These are phyloP conservation scores for Dendroctonus valens DNA, from an alignment of 1,140 invertebrate species.

Conservation along the genomic window DNA sequence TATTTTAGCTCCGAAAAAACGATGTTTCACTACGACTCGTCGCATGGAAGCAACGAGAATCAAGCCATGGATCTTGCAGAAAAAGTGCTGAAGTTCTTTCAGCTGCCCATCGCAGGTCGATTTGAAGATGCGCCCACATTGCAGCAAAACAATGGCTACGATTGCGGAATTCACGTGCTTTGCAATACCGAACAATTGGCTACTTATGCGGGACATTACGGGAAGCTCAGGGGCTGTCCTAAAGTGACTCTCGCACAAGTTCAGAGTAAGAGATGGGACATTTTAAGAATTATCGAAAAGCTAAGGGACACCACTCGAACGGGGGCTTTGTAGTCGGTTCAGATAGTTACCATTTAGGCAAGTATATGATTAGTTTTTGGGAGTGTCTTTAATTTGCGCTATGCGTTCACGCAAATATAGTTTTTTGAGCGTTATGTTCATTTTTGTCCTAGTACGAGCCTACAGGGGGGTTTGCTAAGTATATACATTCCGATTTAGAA, in stretches of 20 bases:
- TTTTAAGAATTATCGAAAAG: slow-evolving; percentile 49
- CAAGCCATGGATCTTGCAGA: slow-evolving; percentile 58
- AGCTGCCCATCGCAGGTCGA: slow-evolving; percentile 49
- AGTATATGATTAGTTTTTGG: no score
- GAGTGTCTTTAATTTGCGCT: no score
- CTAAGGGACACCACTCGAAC: slow-evolving; percentile 3
- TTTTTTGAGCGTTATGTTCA: no score
- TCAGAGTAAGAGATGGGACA: slow-evolving; percentile 43
- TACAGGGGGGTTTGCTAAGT: no score
- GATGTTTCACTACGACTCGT: slow-evolving; percentile 81
- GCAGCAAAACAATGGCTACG: slow-evolving; percentile 58
- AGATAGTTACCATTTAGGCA: no score
- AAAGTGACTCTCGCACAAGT: slow-evolving; percentile 45
- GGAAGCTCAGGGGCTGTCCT: slow-evolving; percentile 53
- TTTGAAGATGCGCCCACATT: slow-evolving; percentile 59
- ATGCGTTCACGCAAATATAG: no score
- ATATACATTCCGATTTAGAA: no score
- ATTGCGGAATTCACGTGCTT: slow-evolving; percentile 49
- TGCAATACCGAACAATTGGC: slow-evolving; percentile 69
- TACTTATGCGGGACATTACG: slow-evolving; percentile 53
- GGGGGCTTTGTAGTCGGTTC: no score
- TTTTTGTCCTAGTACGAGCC: no score
- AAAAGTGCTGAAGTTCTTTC: slow-evolving; percentile 59
- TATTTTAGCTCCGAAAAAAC: slow-evolving; percentile 63
- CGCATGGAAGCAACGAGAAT: slow-evolving; percentile 56